Conservation (phyloP, 2,888 invertebrate species). For the Zele albiditarsus region DNA sequence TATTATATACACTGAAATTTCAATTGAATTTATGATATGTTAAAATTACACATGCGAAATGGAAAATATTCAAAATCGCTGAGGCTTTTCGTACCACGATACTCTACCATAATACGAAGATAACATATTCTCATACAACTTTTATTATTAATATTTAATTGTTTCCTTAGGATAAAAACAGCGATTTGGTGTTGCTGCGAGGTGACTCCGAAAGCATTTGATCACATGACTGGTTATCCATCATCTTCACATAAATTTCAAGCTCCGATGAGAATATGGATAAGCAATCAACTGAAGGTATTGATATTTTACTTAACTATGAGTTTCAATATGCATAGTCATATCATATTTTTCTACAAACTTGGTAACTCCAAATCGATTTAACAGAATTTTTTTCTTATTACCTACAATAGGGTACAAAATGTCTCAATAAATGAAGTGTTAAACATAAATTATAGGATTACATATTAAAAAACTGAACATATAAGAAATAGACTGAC, state of each 20-base stretch:
- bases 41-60: neutral
- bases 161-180: slow-evolving; percentile 27
- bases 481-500: neutral
- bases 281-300: neutral
- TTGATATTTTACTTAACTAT: neutral
- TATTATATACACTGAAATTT: neutral
- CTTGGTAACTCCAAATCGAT: neutral
- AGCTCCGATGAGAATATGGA: neutral
- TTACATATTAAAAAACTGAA: neutral
- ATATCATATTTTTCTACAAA: neutral
- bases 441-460: neutral
- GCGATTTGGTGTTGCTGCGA: neutral
- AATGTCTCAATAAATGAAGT: neutral
- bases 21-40: neutral
- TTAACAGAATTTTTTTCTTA: neutral
- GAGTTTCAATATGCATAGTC: neutral
- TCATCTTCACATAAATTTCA: neutral
- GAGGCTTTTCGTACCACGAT: neutral
- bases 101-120: neutral
- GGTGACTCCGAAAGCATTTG: neutral
- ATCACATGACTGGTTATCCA: slow-evolving; percentile 12
- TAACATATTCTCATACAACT: neutral
- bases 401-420: neutral
- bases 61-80: neutral
- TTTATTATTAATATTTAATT: slow-evolving; percentile 5